phyloP scores from a whole-genome alignment of 2,797 vertebrate species.

The Silurus lanzhouensis region DNA sequence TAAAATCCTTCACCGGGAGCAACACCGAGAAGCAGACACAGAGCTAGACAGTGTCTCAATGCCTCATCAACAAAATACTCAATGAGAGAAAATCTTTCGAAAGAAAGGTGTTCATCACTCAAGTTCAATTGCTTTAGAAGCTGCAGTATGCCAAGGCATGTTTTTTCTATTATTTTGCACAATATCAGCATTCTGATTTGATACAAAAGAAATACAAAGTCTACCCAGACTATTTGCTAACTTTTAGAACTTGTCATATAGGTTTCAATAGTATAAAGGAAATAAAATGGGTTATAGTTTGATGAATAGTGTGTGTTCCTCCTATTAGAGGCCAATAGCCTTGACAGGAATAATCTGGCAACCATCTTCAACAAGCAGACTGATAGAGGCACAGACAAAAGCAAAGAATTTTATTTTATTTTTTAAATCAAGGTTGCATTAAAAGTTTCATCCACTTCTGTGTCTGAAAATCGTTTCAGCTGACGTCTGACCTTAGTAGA shows the following conservation, averaged over 20 bases:
- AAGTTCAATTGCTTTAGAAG: background rate
- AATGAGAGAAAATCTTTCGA: background rate
- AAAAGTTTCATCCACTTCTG: constrained; percentile 9
- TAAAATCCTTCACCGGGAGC: background rate
- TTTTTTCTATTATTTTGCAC: background rate
- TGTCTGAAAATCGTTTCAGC: constrained; percentile 17
- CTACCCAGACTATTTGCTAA: background rate
- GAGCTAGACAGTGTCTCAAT: background rate
- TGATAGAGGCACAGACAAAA: constrained; percentile 18
- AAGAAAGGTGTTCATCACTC: background rate
- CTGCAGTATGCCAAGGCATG: background rate
- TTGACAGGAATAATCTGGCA: constrained; percentile 21
- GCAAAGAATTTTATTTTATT: background rate
- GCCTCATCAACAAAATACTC: background rate
- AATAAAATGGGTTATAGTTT: constrained; percentile 24
- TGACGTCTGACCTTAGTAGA: constrained; percentile 11
- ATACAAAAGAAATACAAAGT: background rate
- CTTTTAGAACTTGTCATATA: background rate
- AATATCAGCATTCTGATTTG: background rate
- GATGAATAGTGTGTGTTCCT: constrained; percentile 27
- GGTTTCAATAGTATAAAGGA: background rate
- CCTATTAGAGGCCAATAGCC: constrained; percentile 7
- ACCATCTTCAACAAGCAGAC: background rate
- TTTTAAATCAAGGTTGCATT: constrained; percentile 19
- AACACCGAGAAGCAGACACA: background rate